Base-by-base conservation (phyloP, 2,113 vertebrate species). In the Antigone vipio region DNA sequence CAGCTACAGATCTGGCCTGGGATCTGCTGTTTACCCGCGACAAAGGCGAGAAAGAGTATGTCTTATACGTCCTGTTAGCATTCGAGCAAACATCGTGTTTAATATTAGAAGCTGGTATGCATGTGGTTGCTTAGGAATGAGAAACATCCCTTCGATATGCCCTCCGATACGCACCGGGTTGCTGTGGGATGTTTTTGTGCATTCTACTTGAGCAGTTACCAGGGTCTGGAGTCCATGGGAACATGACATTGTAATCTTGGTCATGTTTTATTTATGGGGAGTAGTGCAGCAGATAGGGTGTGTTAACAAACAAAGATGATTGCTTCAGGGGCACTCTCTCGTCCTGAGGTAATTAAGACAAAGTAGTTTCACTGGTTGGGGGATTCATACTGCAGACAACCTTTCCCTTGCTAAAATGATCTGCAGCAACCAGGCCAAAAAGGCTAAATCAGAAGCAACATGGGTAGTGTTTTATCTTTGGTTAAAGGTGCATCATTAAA, bases 241-340 rank as follows among this genome's bases (percentile, higher is more conserved):
- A 98, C 97, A 97, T 98, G 97, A 98, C 98, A 98, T 98, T 98
- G 98, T 98, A 98, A 98, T 98, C 98, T 98, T 95, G 52, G 98
- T 97, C 97, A 98, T 99, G 98, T 99, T 98, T 99, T 98, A 98
- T 98, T 98, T 98, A 99, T 98, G 97, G 97, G 53, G 96, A 97
- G 96, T 83, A 93, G 97, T 58, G 85, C 94, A 89, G 95, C 96
- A 97, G 98, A 98, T 97, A 98, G 98, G 98, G 98, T 98, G 98
- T 98, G 98, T 98, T 98, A 99, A 98, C 98, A 98, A 98, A 99
- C 98, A 98, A 98, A 98, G 98, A 98, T 98, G 98, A 99, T 98
- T 99, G 98, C 98, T 98, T 98, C 96, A 96, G 98, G 98, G 98
- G 97, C 98, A 95, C 97, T 97, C 90, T 97, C 98, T 98, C 93